A percentile compares a stretch with the other conserved stretches of the same genome.
Evolutionary conservation across 2,888 invertebrate genomes (phyloP).

Genomic region (Lampropteryx suffumata): DNA sequence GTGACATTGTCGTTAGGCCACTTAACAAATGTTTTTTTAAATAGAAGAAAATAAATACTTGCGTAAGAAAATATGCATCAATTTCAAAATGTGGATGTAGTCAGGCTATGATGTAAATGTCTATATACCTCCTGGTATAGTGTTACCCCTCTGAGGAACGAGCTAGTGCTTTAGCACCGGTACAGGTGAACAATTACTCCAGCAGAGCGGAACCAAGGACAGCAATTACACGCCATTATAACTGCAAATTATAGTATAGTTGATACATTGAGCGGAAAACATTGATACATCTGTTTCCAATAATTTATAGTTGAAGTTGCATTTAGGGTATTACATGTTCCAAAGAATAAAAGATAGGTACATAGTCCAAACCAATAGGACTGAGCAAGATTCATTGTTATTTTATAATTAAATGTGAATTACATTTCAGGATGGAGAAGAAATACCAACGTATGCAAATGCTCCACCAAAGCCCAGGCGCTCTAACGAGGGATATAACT

Average conservation of each 20-base stretch:
- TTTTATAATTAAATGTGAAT: background rate
- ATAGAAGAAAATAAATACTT: no score
- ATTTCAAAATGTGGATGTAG: no score
- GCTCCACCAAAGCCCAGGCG: constrained; percentile 94
- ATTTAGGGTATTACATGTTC: background rate
- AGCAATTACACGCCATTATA: constrained; percentile 62
- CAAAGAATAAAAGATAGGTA: background rate
- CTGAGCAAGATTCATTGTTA: background rate
- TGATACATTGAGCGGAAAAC: constrained; percentile 23
- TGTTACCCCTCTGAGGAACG: constrained; percentile 25
- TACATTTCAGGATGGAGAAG: constrained; percentile 62
- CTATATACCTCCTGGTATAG: background rate
- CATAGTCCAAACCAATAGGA: no score
- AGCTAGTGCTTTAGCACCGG: constrained; percentile 39
- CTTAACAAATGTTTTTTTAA: no score
- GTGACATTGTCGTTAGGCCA: no score
- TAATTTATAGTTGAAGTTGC: background rate
- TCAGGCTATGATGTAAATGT: no score
- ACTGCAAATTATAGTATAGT: constrained; percentile 46
- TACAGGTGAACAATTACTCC: constrained; percentile 69
- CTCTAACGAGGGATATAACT: constrained; percentile 89
- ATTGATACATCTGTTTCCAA: constrained; percentile 25
- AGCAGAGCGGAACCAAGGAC: constrained; percentile 76
- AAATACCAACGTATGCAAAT: constrained; percentile 90
- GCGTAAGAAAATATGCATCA: no score